Base-by-base conservation (phyloP, 2,113 vertebrate species). In the Pycnonotus jocosus region DNA sequence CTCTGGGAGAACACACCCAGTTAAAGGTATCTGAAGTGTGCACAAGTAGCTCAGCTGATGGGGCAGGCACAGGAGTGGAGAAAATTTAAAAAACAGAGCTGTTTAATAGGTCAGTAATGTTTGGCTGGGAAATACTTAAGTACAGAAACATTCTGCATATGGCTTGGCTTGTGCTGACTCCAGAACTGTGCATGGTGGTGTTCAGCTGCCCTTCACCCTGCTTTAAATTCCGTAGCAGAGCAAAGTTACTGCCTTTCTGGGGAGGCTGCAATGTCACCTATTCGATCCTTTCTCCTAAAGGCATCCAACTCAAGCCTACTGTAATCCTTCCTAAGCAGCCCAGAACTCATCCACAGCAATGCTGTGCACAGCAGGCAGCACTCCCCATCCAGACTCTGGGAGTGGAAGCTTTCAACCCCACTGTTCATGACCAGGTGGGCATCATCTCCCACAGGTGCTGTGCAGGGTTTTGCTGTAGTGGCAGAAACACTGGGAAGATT, bases 381-480 rank as follows among this genome's bases (percentile, higher is more conserved):
- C 12, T 72, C 37, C 28, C 45, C 18, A 17, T 38, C n/a, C 40
- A 35, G 53, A 10, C 22, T 47, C 12, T 48, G 30, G 51, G 16
- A 53, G n/a, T 2, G 9, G 30, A 45, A 79, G 30, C n/a, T 30
- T 38, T 13, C 7, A 19, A 14, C 7, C 5, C 12, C 15, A 1
- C 3, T 21, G 20, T 13, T 38, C 7, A 10, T 8, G 3, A 47
- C 12, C 24, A 62, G 22, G 7, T 12, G 24, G 27, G 11, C 23
- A 45, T 37, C 35, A 23, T 5, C 20, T 16, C 6, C 9, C 10
- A 5, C 7, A 8, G 3, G 0, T 6, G 15, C 45, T 57, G 21
- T 13, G 33, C 61, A 31, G n/a, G 6, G 3, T 12, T 84, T 24
- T 12, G 5, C 40, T 0, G 0, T 2, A 17, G 33, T 6, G 62